A percentile compares a stretch with the other conserved stretches of the same genome.
Conservation (phyloP, 2,797 vertebrate genomes). For the Trematomus bernacchii region DNA sequence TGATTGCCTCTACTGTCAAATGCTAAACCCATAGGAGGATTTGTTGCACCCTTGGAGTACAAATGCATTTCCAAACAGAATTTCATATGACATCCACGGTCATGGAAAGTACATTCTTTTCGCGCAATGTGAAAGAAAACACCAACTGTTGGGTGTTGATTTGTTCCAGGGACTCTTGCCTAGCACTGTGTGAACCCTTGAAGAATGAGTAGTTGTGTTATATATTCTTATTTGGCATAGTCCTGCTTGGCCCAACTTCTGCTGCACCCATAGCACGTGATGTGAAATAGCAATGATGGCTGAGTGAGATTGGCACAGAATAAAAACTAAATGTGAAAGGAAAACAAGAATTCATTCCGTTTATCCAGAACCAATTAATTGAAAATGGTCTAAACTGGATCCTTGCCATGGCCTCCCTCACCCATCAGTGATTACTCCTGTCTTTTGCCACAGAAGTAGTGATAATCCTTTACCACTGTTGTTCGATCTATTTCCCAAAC, state of each 20-base stretch:
- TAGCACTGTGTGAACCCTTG: conserved; percentile 49
- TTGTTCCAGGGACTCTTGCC: conserved; percentile 67
- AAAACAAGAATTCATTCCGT: conserved; percentile 54
- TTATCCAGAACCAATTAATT: conserved; percentile 70
- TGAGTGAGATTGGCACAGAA: conserved; percentile 81
- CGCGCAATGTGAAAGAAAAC: conserved; percentile 64
- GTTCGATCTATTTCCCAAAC: conserved; percentile 69
- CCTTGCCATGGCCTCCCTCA: conserved; percentile 80
- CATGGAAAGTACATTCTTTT: conserved; percentile 51
- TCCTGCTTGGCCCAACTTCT: conserved; percentile 77
- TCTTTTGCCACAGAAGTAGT: conserved; percentile 75
- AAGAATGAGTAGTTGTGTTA: conserved; percentile 65
- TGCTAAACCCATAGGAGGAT: conserved; percentile 77
- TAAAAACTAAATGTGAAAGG: conserved; percentile 10
- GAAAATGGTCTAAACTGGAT: conserved; percentile 53
- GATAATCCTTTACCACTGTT: conserved; percentile 74
- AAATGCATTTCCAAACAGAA: conserved; percentile 68
- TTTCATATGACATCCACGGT: conserved; percentile 69
- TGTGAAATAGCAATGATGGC: conserved; percentile 83
- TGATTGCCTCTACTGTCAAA: conserved; percentile 80
- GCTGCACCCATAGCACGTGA: conserved; percentile 80
- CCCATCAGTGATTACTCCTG: conserved; percentile 80
- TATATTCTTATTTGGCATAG: conserved; percentile 63
- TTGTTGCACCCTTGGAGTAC: conserved; percentile 80
- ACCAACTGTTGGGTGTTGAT: conserved; percentile 64